Conservation (phyloP, 2,888 invertebrate species). For the Helicoverpa assulta region DNA sequence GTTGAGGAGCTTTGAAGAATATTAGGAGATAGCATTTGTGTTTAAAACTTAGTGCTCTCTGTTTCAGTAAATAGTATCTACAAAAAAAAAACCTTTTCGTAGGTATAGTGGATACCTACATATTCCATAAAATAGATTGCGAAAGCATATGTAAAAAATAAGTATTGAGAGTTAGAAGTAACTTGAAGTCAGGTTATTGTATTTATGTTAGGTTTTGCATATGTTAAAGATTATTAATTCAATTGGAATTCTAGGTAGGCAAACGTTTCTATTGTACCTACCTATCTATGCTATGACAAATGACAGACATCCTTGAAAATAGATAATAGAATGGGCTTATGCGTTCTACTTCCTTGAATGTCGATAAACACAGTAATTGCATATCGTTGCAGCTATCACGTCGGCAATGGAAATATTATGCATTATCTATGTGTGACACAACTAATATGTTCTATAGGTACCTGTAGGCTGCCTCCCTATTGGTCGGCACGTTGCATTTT, state of each 20-base stretch:
- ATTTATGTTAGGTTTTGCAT: no score
- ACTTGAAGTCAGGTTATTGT: background rate
- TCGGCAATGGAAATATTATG: constrained; percentile 46
- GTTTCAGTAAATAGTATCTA: background rate
- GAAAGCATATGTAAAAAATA: background rate
- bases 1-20: background rate
- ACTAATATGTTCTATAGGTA: constrained; percentile 22
- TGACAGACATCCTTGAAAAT: constrained; percentile 2
- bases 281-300: background rate
- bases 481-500: constrained; percentile 43
- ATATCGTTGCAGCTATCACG: constrained; percentile 38
- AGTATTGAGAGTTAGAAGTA: background rate
- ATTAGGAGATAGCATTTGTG: background rate
- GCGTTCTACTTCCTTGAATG: constrained; percentile 37
- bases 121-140: no score
- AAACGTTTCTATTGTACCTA: background rate
- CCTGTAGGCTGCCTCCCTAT: constrained; percentile 30
- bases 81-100: background rate
- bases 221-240: no score
- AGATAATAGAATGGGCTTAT: constrained; percentile 15
- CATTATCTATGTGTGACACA: constrained; percentile 45
- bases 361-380: constrained; percentile 48
- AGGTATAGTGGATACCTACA: no score
- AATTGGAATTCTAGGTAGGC: background rate
- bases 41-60: background rate